These are phyloP conservation scores for Crocuta crocuta DNA, from an alignment of 2,113 vertebrate genomes.

Conservation along the genomic window DNA sequence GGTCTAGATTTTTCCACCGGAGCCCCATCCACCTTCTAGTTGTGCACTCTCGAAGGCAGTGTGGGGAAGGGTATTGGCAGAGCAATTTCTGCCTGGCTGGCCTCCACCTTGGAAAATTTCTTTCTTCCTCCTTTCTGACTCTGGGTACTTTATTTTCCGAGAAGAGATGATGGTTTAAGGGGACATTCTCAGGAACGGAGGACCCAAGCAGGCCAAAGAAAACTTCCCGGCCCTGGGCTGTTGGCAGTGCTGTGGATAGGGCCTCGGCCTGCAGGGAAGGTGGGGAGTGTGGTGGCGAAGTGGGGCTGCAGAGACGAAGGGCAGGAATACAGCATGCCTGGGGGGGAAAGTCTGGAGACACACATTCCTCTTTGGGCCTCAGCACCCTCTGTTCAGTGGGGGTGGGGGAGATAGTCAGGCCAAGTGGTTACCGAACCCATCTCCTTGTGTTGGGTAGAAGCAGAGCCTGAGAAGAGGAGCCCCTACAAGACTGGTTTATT, in stretches of 20 bases:
- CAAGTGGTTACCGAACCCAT: background rate
- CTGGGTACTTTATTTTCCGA: background rate
- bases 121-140: background rate
- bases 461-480: background rate
- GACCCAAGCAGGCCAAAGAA: background rate
- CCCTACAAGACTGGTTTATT: background rate
- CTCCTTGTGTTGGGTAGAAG: background rate
- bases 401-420: background rate
- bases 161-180: background rate
- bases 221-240: background rate
- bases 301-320: background rate
- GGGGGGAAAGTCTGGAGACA: background rate
- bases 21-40: background rate
- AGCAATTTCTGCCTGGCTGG: background rate
- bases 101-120: background rate
- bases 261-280: background rate
- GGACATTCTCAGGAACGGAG: background rate
- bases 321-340: too few relatives aligned
- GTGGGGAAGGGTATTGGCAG: background rate
- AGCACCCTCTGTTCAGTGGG: background rate
- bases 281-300: background rate
- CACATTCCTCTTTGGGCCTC: rapidly evolving
- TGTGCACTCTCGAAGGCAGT: background rate
- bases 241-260: background rate
- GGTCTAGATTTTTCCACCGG: background rate